Evolutionary conservation across 2,113 vertebrate species (phyloP).

Genomic region (Eulacestoma nigropectus): DNA sequence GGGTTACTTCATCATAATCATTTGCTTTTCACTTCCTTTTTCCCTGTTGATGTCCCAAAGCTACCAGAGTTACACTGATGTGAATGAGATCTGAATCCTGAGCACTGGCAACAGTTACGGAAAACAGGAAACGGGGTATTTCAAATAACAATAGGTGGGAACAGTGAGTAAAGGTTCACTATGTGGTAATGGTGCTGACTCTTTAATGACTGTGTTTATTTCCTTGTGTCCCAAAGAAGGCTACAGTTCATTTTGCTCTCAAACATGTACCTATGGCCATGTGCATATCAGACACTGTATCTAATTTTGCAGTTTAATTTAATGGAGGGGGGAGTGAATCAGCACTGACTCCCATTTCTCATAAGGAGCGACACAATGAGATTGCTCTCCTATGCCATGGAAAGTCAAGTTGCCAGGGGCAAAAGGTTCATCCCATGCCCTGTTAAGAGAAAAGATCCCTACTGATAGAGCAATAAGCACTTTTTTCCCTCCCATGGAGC

Average conservation of each 20-base stretch:
- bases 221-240: slow-evolving; percentile 32
- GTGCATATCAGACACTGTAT: background rate
- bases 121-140: slow-evolving; percentile 64
- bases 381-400: background rate
- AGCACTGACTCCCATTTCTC: background rate
- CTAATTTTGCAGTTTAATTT: background rate
- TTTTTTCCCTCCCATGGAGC: background rate
- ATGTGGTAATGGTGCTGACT: slow-evolving; percentile 31
- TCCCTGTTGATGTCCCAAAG: background rate
- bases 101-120: slow-evolving; percentile 6
- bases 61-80: background rate
- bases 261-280: accelerated
- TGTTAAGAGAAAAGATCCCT: background rate
- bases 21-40: slow-evolving; percentile 53
- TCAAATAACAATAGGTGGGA: slow-evolving; percentile 62
- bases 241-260: slow-evolving; percentile 38
- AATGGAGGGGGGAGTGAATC: accelerated
- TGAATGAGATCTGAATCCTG: slow-evolving; percentile 45
- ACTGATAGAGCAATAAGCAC: background rate
- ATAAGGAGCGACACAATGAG: background rate
- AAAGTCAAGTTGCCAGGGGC: background rate
- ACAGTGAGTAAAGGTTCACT: slow-evolving; percentile 62
- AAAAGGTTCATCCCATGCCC: background rate
- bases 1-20: slow-evolving; percentile 15
- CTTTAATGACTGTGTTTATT: slow-evolving; percentile 60